These are phyloP conservation scores for Ellobium chinense DNA, from an alignment of 2,888 invertebrate species.

Conservation along the genomic window DNA sequence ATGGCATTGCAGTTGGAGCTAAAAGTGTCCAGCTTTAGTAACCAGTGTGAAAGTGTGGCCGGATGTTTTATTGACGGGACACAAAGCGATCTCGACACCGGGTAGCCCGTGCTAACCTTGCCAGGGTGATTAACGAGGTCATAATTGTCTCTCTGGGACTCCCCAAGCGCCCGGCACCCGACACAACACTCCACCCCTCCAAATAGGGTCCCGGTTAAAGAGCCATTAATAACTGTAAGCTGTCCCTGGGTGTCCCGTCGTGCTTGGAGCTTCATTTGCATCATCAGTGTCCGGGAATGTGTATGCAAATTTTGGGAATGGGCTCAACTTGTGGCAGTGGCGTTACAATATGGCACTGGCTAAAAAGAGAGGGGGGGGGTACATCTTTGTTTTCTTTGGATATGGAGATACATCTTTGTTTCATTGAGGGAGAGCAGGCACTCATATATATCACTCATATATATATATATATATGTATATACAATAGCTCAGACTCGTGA, in stretches of 20 bases:
- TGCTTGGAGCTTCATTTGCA: neutral
- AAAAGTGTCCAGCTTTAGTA: no score
- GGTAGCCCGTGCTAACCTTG: constrained; percentile 6
- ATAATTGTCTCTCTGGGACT: neutral
- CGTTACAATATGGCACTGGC: no score
- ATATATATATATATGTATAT: no score
- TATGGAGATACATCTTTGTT: no score
- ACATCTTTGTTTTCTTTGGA: no score
- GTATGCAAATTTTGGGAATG: constrained; percentile 3
- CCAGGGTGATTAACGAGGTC: neutral
- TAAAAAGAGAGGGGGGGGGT: no score
- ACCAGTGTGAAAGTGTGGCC: neutral
- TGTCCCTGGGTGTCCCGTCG: no score
- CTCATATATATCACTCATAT: no score
- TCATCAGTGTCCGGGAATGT: neutral
- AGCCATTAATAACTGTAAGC: neutral
- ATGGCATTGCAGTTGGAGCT: neutral
- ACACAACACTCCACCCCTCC: neutral
- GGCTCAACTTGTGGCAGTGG: no score
- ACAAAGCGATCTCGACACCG: constrained; percentile 15
- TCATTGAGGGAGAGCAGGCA: no score
- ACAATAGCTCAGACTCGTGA: no score
- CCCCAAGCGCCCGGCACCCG: neutral
- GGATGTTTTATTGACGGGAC: neutral
- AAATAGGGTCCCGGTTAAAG: neutral